phyloP scores from a whole-genome alignment of 2,797 vertebrate species.

The Diplodus sargus region DNA sequence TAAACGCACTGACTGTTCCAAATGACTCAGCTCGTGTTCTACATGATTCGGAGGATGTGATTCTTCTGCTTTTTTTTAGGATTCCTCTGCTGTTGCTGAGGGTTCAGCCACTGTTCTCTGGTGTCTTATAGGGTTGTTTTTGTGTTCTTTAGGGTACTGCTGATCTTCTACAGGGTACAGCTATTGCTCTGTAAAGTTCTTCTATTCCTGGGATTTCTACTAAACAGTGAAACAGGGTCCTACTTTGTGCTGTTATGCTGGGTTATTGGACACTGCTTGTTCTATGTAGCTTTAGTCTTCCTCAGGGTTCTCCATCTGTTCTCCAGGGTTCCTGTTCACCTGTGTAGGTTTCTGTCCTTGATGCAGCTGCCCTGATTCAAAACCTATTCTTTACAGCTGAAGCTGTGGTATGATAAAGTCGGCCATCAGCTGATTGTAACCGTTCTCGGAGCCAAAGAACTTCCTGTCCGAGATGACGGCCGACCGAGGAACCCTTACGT shows the following conservation, averaged over 20 bases:
- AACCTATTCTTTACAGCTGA: constrained; percentile 86
- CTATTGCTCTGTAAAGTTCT: background rate
- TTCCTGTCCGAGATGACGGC: constrained; percentile 92
- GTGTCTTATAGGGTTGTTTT: background rate
- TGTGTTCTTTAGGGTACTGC: background rate
- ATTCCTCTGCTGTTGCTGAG: background rate
- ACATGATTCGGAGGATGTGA: background rate
- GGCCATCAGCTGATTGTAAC: constrained; percentile 97
- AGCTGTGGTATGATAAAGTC: constrained; percentile 95
- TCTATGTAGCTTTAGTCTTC: background rate
- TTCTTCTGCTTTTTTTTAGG: background rate
- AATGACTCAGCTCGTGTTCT: background rate
- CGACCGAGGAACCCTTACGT: constrained; percentile 96
- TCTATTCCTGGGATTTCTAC: background rate
- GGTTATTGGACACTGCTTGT: background rate
- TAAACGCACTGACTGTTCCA: too few relatives aligned
- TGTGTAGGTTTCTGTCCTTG: background rate
- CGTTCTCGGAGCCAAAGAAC: constrained; percentile 95
- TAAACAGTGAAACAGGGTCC: background rate
- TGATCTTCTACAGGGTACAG: background rate
- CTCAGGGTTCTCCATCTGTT: background rate
- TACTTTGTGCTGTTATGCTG: background rate
- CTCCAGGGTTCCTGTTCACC: background rate
- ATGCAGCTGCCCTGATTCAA: background rate
- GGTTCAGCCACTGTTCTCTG: background rate